A percentile compares a stretch with the other conserved stretches of the same genome.
phyloP scores from a whole-genome alignment of 2,113 vertebrate genomes.

The Mus spicilegus region DNA sequence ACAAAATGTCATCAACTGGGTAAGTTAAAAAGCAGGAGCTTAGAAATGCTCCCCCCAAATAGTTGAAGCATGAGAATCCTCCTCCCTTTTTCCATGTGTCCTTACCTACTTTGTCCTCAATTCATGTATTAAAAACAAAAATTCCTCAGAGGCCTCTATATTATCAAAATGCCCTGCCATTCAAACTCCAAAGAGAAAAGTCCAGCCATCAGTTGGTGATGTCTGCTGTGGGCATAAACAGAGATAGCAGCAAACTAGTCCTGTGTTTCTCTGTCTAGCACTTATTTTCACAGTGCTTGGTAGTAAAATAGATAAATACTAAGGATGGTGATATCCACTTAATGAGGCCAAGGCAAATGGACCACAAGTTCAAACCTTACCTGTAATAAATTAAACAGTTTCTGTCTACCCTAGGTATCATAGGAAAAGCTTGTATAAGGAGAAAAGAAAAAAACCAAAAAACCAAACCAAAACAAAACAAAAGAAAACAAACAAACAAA shows the following conservation, averaged over 20 bases:
- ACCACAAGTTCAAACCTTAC: neutral
- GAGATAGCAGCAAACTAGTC: neutral
- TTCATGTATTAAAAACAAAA: neutral
- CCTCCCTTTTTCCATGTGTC: neutral
- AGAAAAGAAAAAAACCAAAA: neutral
- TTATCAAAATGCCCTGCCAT: neutral
- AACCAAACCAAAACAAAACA: neutral
- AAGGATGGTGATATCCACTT: too few relatives aligned
- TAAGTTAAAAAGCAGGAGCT: neutral
- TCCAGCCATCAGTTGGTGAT: neutral
- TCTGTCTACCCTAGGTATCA: neutral
- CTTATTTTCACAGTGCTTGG: neutral
- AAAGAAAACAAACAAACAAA: neutral
- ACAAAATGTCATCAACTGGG: neutral
- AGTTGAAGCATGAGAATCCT: neutral
- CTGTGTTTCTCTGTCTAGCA: neutral
- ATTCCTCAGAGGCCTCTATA: neutral
- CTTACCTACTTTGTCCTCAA: neutral
- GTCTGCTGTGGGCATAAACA: neutral
- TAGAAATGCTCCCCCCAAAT: neutral
- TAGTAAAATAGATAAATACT: neutral
- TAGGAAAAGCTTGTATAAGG: neutral
- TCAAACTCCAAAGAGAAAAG: neutral
- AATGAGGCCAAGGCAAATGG: neutral
- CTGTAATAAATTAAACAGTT: neutral